These are phyloP conservation scores for Pelodytes ibericus DNA, from an alignment of 2,797 vertebrate genomes.

Conservation along the genomic window DNA sequence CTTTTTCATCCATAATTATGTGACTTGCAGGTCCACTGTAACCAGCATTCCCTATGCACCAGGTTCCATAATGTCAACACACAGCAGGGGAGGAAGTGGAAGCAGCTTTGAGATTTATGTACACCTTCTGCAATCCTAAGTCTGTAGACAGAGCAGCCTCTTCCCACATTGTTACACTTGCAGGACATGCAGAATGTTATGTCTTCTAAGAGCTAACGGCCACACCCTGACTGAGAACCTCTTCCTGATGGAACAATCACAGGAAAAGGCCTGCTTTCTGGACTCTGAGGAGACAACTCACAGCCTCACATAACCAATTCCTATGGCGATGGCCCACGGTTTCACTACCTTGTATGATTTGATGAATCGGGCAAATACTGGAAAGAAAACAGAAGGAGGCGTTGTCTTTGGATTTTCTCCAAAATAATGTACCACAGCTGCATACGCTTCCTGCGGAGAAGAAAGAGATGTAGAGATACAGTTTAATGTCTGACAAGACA, in stretches of 20 bases:
- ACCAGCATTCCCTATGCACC: no score
- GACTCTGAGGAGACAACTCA: constrained; percentile 14
- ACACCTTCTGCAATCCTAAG: not conserved
- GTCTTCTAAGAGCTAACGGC: constrained; percentile 6
- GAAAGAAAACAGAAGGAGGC: constrained; percentile 95
- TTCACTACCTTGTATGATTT: constrained; percentile 91
- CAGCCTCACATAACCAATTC: not conserved
- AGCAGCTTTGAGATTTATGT: not conserved
- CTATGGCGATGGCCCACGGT: not conserved
- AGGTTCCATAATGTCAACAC: no score
- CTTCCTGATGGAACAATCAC: constrained; percentile 67
- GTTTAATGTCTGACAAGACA: constrained; percentile 17
- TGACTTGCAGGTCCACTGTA: no score
- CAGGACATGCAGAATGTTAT: not conserved
- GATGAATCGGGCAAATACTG: constrained; percentile 95
- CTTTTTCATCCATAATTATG: no score
- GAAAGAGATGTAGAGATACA: constrained; percentile 46
- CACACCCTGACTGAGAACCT: constrained; percentile 39
- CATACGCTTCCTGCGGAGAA: constrained; percentile 88
- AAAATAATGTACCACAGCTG: constrained; percentile 92
- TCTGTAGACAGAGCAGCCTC: not conserved
- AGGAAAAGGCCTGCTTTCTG: constrained; percentile 61
- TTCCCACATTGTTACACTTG: not conserved
- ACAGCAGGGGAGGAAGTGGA: not conserved
- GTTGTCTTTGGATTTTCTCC: constrained; percentile 95